Evolutionary conservation across 2,797 vertebrate species (phyloP).

Genomic region (Coccyzus lansbergi): DNA sequence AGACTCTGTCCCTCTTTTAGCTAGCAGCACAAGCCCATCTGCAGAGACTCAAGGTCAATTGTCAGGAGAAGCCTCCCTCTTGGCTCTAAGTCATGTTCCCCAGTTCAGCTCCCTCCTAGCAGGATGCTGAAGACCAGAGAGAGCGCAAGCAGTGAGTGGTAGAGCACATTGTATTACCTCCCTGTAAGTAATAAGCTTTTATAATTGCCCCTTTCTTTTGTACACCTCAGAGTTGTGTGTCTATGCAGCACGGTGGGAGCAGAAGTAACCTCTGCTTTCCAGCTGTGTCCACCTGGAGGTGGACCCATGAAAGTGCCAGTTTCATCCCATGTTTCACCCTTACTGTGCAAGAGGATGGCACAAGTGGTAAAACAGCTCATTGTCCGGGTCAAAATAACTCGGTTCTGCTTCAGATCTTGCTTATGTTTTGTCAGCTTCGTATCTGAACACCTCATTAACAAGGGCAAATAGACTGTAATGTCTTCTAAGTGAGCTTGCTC

Average conservation of each 20-base stretch:
- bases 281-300: neutral
- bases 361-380: neutral
- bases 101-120: neutral
- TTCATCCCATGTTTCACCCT: neutral
- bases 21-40: neutral
- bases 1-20: neutral
- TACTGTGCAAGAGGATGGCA: neutral
- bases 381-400: neutral
- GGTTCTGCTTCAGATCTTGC: neutral
- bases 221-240: accelerated
- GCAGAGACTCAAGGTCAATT: accelerated
- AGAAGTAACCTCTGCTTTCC: neutral
- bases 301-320: neutral
- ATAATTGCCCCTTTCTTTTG: neutral
- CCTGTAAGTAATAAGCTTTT: neutral
- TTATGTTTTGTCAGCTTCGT: neutral
- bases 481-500: constrained; percentile 18
- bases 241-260: neutral
- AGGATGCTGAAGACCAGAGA: neutral
- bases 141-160: neutral
- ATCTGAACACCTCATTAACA: neutral
- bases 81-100: neutral
- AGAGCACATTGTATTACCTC: neutral
- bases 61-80: neutral
- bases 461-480: neutral